Conservation (phyloP, 1,140 invertebrate species). For the Halyomorpha halys region DNA sequence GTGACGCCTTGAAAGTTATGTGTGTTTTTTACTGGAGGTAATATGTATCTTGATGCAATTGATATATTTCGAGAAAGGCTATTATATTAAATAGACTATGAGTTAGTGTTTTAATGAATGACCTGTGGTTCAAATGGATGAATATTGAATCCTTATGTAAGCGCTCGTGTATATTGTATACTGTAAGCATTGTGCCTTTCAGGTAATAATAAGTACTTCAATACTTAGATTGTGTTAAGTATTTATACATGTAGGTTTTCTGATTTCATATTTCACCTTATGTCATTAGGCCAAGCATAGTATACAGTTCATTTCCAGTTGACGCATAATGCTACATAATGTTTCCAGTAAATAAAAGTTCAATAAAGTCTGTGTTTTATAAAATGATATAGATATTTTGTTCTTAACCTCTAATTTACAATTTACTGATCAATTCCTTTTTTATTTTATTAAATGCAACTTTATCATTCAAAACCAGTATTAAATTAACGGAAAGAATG, state of each 20-base stretch:
- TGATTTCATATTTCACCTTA: constrained; percentile 8
- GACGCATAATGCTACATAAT: constrained; percentile 21
- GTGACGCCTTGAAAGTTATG: constrained; percentile 14
- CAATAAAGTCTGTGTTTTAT: constrained; percentile 10
- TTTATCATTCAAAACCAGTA: too few species aligned
- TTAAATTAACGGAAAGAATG: too few species aligned
- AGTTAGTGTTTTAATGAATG: not conserved
- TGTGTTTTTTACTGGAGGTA: constrained; percentile 30
- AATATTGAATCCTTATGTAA: not conserved
- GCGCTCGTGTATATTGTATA: constrained; percentile 1
- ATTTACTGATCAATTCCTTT: too few species aligned
- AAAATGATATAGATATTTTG: not conserved
- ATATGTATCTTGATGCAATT: constrained; percentile 32
- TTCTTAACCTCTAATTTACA: not conserved
- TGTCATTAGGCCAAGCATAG: constrained; percentile 11
- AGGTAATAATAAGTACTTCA: not conserved
- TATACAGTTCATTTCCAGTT: not conserved
- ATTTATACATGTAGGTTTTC: not conserved
- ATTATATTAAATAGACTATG: not conserved
- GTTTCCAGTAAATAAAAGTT: constrained; percentile 27
- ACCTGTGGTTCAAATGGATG: not conserved
- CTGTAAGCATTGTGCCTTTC: constrained; percentile 15
- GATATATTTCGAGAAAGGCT: constrained; percentile 30
- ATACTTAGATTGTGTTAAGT: constrained; percentile 1
- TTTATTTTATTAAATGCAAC: too few species aligned